Conservation (phyloP, 92 coral and sea anemone genomes). For the Actinernus sp. region DNA sequence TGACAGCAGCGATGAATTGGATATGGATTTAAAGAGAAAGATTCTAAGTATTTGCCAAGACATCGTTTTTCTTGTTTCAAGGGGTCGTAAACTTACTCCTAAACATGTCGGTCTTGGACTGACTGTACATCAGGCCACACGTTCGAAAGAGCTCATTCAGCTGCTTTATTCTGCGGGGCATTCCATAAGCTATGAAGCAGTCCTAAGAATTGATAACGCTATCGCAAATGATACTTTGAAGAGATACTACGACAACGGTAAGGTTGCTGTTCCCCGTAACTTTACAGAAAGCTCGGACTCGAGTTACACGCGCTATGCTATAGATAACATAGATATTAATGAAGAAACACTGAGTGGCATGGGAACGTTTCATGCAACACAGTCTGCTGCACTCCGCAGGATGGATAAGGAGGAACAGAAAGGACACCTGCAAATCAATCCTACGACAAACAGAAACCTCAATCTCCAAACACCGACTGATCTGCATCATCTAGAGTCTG, state of each 20-base stretch:
- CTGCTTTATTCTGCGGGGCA: conserved; percentile 68
- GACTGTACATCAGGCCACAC: conserved; percentile 77
- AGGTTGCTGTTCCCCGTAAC: conserved; percentile 52
- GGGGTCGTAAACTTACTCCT: conserved; percentile 54
- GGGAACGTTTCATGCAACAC: conserved; percentile 69
- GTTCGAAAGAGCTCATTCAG: conserved; percentile 68
- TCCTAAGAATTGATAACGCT: conserved; percentile 61
- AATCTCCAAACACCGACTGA: conserved; percentile 58
- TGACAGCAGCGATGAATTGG: too few relatives aligned
- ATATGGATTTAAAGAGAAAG: too few relatives aligned
- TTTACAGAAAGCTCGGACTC: conserved; percentile 20
- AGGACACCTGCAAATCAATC: conserved; percentile 32
- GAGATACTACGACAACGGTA: conserved; percentile 52
- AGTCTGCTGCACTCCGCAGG: conserved; percentile 33
- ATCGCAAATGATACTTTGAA: conserved; percentile 52
- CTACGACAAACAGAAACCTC: conserved; percentile 48
- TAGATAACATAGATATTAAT: too few relatives aligned
- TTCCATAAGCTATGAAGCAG: conserved; percentile 54
- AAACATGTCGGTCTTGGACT: conserved; percentile 70
- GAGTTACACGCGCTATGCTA: conserved; percentile 44
- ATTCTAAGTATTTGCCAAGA: conserved; percentile 69
- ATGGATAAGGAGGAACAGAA: conserved; percentile 27
- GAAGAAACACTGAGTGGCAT: conserved; percentile 66
- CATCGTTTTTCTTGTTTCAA: too few relatives aligned
- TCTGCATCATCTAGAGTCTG: conserved; percentile 45